Conservation (phyloP, 2,113 vertebrate genomes). For the Zeus faber region DNA sequence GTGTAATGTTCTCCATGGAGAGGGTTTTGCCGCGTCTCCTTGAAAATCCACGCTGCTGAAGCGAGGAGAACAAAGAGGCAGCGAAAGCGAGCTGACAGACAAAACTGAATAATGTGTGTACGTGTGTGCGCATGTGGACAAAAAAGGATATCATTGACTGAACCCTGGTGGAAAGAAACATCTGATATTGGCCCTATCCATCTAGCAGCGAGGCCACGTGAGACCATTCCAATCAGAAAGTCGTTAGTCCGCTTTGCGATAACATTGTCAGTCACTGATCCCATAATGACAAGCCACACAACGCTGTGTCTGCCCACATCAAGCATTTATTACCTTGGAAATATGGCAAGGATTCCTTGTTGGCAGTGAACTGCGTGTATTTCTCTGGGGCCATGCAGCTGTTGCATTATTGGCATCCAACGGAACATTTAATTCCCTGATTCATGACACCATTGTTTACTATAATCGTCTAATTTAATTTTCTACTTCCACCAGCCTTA, state of each 20-base stretch:
- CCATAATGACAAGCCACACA: neutral
- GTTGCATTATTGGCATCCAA: too few species aligned
- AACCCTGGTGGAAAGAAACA: neutral
- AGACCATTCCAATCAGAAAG: neutral
- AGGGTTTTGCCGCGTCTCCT: constrained; percentile 32
- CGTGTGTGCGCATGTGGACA: neutral
- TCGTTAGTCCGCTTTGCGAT: neutral
- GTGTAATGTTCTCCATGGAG: constrained; percentile 25
- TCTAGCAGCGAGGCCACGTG: neutral
- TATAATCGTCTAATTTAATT: constrained; percentile 36
- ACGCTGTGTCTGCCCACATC: neutral
- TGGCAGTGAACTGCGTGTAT: too few species aligned
- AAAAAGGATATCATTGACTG: constrained; percentile 3
- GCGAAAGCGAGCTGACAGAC: constrained; percentile 24
- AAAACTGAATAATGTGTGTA: constrained; percentile 5
- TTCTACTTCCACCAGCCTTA: constrained; percentile 22
- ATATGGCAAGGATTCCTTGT: too few species aligned
- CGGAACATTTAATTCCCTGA: too few species aligned
- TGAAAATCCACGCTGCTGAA: constrained; percentile 40
- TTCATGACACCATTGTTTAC: constrained; percentile 26
- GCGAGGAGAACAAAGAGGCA: constrained; percentile 42
- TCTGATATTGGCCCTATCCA: constrained; percentile 4
- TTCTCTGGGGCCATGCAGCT: too few species aligned
- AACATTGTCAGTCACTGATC: neutral
- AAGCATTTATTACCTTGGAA: neutral